Evolutionary conservation across 1,140 invertebrate genomes (phyloP), one percentile per base, ranked within the genome.

Genomic region (Trialeurodes vaporariorum): DNA sequence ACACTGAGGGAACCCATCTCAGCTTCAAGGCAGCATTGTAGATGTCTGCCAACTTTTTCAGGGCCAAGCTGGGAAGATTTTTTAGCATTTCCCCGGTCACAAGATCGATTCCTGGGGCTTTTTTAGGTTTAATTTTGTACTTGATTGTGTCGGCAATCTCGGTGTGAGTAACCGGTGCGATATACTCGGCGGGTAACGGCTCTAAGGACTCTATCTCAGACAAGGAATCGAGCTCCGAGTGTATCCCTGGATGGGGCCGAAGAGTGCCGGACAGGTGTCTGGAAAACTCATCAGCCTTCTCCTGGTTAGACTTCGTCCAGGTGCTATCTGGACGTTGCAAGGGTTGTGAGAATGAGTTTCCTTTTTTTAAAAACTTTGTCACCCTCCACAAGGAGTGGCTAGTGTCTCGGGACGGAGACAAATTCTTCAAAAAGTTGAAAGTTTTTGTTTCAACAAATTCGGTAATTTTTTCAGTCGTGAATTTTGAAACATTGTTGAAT

Each of bases 1-100:
- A 79, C 17, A 72, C 68, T 5, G 60, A 26, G 1, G 77, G 67
- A 9, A 68, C 26, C 25, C 70, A 66, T 23, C 61, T 11, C 2
- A 63, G 62, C 60, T 67, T 2, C 2, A 72, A 26, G 0, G 40
- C 27, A 64, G 65, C 67, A 61, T 71, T 71, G 59, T 68, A 69
- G 2, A 72, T 25, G 21, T 69, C 58, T 1, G 60, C 59, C 12
- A 70, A 40, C 17, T 34, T 26, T 24, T 27, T 68, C 17, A 68
- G 13, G 23, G 67, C 25, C 5, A 60, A n/a, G 27, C 58, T 27
- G 11, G 67, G 34, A n/a, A 63, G 22, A 59, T 67, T 61, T 49
- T 9, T 49, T 9, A 49, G 34, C 34, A 49, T 49, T 9, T 49
- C 34, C 5, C 34, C 34, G 17, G 34, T 9, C 5, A 49, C 34